These are phyloP conservation scores for Drosophila borealis DNA, from an alignment of 2,888 invertebrate genomes.

Conservation along the genomic window DNA sequence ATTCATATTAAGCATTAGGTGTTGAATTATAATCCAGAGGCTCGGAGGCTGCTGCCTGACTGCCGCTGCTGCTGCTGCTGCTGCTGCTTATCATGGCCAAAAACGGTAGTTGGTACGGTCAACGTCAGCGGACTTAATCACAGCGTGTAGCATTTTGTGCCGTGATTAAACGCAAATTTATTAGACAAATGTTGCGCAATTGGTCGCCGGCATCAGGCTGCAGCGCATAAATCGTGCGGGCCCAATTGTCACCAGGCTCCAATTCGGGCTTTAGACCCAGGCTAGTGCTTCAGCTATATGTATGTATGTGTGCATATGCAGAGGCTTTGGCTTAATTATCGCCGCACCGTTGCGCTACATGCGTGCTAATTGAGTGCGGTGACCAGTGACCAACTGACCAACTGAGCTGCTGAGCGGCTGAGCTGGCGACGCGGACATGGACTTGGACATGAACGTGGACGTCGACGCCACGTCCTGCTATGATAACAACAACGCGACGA, in stretches of 20 bases:
- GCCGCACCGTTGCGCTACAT: constrained; percentile 74
- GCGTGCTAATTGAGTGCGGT: constrained; percentile 81
- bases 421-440: constrained; percentile 51
- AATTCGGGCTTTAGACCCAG: constrained; percentile 4
- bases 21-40: not conserved
- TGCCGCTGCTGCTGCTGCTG: too few species aligned
- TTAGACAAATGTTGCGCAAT: constrained; percentile 72
- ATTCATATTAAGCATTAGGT: not conserved
- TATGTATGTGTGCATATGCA: constrained; percentile 1
- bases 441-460: constrained; percentile 36
- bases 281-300: constrained; percentile 9
- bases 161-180: constrained; percentile 73
- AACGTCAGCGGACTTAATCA: constrained; percentile 48
- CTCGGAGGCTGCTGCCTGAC: not conserved
- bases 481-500: constrained; percentile 77
- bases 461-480: constrained; percentile 55
- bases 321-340: constrained; percentile 67
- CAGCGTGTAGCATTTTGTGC: constrained; percentile 74
- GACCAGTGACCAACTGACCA: constrained; percentile 47
- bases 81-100: constrained; percentile 33
- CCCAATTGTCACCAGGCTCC: constrained; percentile 70
- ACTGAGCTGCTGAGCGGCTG: constrained; percentile 52
- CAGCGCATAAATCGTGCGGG: constrained; percentile 65
- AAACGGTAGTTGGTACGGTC: constrained; percentile 52
- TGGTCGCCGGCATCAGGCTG: constrained; percentile 22